phyloP scores from a whole-genome alignment of 2,888 invertebrate genomes.

The Julus scanicus region DNA sequence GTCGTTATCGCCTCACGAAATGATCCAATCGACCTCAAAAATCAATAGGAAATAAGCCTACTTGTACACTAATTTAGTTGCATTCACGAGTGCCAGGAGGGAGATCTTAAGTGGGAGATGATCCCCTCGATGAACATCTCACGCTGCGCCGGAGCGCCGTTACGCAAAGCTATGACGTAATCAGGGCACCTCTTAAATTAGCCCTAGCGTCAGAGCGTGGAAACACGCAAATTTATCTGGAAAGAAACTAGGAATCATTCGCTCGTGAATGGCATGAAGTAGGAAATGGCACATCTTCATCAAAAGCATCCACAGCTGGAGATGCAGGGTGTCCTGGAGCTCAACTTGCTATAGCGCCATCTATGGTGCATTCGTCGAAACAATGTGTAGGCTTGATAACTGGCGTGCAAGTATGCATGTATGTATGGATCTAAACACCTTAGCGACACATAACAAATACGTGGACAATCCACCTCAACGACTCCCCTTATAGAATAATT shows the following conservation, averaged over 20 bases:
- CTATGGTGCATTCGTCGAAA: neutral
- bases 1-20: constrained; percentile 47
- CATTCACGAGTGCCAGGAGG: constrained; percentile 42
- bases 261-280: too few species aligned
- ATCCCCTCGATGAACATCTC: constrained; percentile 45
- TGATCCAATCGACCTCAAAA: constrained; percentile 47
- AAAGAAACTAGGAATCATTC: neutral
- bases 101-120: constrained; percentile 40
- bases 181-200: neutral
- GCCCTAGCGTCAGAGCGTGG: neutral
- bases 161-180: constrained; percentile 3
- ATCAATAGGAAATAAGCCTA: constrained; percentile 45
- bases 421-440: too few species aligned
- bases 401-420: too few species aligned
- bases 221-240: neutral
- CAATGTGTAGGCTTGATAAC: too few species aligned
- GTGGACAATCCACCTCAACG: too few species aligned
- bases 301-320: neutral
- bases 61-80: constrained; percentile 45
- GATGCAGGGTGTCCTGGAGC: neutral
- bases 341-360: neutral
- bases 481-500: too few species aligned
- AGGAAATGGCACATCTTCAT: too few species aligned
- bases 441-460: too few species aligned
- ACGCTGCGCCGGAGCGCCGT: neutral